Evolutionary conservation across 64 coral and sea anemone species (phyloP).

Genomic region (Stylophora pistillata): DNA sequence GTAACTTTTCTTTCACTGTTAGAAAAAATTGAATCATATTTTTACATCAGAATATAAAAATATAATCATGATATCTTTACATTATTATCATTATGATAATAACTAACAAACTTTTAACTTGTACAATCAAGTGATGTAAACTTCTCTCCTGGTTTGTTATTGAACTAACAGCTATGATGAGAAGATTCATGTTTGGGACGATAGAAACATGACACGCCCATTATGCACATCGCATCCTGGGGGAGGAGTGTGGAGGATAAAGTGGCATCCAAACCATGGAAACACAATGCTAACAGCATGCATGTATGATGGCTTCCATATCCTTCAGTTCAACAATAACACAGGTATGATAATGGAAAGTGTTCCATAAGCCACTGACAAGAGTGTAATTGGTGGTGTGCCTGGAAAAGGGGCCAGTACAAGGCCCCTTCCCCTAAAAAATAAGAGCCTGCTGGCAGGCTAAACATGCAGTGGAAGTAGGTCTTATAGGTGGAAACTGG

Average conservation of each 20-base stretch:
- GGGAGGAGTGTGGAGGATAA: conserved; percentile 94
- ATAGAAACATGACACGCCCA: conserved; percentile 73
- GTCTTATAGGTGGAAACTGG: not conserved
- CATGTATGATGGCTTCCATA: conserved; percentile 88
- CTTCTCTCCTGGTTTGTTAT: conserved; percentile 1
- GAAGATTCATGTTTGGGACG: conserved; percentile 88
- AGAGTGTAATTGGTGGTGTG: too few species aligned
- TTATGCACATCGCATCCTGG: conserved; percentile 72
- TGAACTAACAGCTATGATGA: conserved; percentile 82
- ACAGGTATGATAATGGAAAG: conserved; percentile 37
- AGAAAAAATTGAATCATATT: too few species aligned
- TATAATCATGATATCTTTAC: too few species aligned
- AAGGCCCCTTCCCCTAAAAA: too few species aligned
- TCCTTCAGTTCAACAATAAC: conserved; percentile 60
- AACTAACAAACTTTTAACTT: too few species aligned
- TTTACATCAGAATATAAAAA: too few species aligned
- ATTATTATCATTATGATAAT: too few species aligned
- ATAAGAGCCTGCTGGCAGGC: too few species aligned
- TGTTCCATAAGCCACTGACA: not conserved
- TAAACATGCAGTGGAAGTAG: too few species aligned
- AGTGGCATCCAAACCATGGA: conserved; percentile 87
- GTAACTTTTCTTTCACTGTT: too few species aligned
- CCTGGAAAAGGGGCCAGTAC: too few species aligned
- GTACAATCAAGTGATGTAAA: not conserved
- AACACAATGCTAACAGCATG: conserved; percentile 87